A percentile compares a stretch with the other conserved stretches of the same genome.
Evolutionary conservation across 2,888 invertebrate genomes (phyloP).

Genomic region (Metallyticus violacea): DNA sequence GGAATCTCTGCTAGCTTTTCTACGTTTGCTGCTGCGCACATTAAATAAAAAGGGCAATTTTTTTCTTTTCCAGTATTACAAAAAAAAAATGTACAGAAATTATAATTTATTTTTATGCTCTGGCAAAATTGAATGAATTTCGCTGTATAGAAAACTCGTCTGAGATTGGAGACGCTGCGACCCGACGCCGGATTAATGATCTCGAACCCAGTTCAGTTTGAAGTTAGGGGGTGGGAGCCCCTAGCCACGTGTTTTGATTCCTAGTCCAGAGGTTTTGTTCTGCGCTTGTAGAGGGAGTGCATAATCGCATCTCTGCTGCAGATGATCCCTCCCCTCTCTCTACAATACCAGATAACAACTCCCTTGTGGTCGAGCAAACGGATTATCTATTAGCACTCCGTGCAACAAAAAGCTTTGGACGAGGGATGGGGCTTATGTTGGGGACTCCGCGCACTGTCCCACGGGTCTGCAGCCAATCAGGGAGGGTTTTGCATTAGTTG

Average conservation of each 20-base stretch:
- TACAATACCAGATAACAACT: neutral
- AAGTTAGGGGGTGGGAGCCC: too few relatives aligned
- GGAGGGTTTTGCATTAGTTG: neutral
- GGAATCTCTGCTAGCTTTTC: too few relatives aligned
- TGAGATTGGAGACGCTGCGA: too few relatives aligned
- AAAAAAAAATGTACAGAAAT: too few relatives aligned
- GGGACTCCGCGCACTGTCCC: neutral
- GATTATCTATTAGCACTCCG: neutral
- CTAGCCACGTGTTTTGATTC: neutral
- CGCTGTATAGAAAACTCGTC: too few relatives aligned
- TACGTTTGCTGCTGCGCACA: too few relatives aligned
- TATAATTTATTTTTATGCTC: too few relatives aligned
- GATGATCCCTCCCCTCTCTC: neutral
- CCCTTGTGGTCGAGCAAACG: neutral
- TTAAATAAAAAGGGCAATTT: too few relatives aligned
- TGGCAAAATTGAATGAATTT: too few relatives aligned
- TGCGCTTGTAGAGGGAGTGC: neutral
- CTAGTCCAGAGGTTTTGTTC: neutral
- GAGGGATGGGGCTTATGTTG: too few relatives aligned
- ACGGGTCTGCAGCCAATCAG: neutral
- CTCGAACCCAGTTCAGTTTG: too few relatives aligned
- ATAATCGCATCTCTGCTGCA: neutral
- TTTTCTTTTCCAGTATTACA: too few relatives aligned
- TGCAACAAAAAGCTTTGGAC: neutral
- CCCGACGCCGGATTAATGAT: neutral